phyloP scores from a whole-genome alignment of 2,888 invertebrate genomes.

The Thysanoteuthis rhombus region DNA sequence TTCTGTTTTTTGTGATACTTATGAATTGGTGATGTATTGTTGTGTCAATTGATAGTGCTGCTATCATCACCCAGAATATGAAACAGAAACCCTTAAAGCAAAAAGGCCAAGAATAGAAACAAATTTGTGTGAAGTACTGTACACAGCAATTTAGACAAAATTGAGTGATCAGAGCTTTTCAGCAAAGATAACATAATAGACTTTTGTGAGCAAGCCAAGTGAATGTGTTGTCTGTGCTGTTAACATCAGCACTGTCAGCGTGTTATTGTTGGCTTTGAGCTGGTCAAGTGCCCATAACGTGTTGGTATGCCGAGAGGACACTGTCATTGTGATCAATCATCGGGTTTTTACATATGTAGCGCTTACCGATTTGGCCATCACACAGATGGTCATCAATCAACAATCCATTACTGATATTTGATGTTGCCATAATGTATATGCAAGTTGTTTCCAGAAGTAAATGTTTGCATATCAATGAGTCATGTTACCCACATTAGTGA shows the following conservation, averaged over 20 bases:
- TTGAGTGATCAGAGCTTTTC: background rate
- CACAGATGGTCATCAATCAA: background rate
- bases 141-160: background rate
- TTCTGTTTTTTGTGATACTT: background rate
- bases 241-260: background rate
- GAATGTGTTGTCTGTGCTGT: background rate
- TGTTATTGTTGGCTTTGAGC: background rate
- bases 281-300: slow-evolving; percentile 12
- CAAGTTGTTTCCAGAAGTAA: background rate
- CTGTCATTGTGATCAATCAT: background rate
- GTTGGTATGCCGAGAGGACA: background rate
- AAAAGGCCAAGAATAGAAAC: background rate
- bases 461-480: background rate
- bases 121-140: background rate
- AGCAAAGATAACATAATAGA: background rate
- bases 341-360: background rate
- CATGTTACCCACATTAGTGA: background rate
- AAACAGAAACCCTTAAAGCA: background rate
- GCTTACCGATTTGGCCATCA: background rate
- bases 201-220: background rate
- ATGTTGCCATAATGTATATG: background rate
- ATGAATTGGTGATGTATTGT: background rate
- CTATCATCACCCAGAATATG: background rate
- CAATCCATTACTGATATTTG: background rate
- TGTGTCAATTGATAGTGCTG: background rate